Percentiles rank a stretch among this genome's conserved stretches.
Evolutionary conservation across 2,888 invertebrate genomes (phyloP).

Genomic region (Aromia moschata): DNA sequence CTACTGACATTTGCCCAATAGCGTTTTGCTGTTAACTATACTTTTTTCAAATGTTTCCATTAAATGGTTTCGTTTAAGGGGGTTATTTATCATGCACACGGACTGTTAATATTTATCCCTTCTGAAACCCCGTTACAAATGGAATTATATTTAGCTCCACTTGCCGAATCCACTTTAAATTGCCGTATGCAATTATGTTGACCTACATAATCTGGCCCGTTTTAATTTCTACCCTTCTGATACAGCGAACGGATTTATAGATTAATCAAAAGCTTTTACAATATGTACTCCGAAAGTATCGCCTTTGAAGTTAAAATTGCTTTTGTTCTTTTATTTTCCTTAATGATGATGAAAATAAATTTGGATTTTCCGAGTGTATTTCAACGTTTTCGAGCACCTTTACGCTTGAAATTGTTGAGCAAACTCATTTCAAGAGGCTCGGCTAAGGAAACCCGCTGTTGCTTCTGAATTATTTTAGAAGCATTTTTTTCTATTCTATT

Average conservation of each 20-base stretch:
- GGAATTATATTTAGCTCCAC: no score
- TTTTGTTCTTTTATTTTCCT: slow-evolving; percentile 39
- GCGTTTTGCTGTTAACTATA: no score
- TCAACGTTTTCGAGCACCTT: slow-evolving; percentile 31
- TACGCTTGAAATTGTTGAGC: slow-evolving; percentile 35
- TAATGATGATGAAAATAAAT: slow-evolving; percentile 40
- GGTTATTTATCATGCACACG: no score
- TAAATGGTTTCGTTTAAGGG: no score
- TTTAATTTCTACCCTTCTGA: background rate
- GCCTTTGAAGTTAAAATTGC: slow-evolving; percentile 37
- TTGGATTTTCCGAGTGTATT: slow-evolving; percentile 41
- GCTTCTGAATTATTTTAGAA: slow-evolving; percentile 5
- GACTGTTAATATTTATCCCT: no score
- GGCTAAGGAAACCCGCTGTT: slow-evolving; percentile 1
- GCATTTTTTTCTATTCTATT: no score
- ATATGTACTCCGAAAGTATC: slow-evolving; percentile 28
- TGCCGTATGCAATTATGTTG: background rate
- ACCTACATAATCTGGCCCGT: background rate
- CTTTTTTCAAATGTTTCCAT: no score
- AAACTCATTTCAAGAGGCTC: slow-evolving; percentile 31
- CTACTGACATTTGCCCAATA: no score
- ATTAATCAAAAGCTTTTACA: slow-evolving; percentile 32
- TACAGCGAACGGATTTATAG: slow-evolving; percentile 14
- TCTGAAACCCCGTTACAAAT: no score
- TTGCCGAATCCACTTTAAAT: no score